A percentile compares a stretch with the other conserved stretches of the same genome.
Evolutionary conservation across 2,888 invertebrate genomes (phyloP).

Genomic region (Strigamia maritima): DNA sequence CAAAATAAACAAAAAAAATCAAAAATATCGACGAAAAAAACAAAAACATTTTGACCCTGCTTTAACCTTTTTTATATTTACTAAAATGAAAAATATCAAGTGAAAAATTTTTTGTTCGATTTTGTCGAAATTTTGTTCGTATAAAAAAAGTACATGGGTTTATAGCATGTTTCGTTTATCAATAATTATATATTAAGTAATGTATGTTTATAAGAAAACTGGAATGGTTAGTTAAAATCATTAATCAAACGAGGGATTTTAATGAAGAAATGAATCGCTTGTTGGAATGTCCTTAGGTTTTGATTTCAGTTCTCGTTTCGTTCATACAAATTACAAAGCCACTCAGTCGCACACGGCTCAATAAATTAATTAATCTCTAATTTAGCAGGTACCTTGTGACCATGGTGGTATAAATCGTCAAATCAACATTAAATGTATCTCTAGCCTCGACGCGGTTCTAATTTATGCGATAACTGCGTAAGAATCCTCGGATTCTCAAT

Average conservation of each 20-base stretch:
- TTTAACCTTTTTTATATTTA: background rate
- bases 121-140: conserved; percentile 20
- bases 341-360: background rate
- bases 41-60: background rate
- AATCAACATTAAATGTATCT: background rate
- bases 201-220: background rate
- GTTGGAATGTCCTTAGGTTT: conserved; percentile 10
- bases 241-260: background rate
- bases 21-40: background rate
- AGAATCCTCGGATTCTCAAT: conserved; percentile 76
- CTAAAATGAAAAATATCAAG: background rate
- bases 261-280: background rate
- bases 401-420: background rate
- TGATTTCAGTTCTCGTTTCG: background rate
- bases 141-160: background rate
- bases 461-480: conserved; percentile 72
- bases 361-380: conserved; percentile 27
- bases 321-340: background rate
- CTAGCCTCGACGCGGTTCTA: conserved; percentile 57
- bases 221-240: background rate
- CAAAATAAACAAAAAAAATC: background rate
- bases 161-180: background rate
- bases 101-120: conserved; percentile 16
- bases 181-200: background rate
- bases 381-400: conserved; percentile 32